These are phyloP conservation scores for Pyrocoelia pectoralis DNA, from an alignment of 2,888 invertebrate species.

Conservation along the genomic window DNA sequence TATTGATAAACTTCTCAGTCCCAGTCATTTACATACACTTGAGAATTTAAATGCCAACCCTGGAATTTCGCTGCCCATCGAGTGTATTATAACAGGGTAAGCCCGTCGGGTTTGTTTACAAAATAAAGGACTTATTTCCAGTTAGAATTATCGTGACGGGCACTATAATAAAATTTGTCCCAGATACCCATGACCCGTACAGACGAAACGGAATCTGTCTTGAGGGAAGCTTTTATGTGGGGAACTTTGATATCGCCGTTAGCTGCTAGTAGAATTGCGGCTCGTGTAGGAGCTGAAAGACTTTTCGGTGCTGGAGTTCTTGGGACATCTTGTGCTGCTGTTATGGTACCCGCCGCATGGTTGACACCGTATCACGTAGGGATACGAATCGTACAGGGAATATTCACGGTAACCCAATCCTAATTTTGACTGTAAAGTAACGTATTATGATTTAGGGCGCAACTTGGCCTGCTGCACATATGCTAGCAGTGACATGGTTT, in stretches of 20 bases:
- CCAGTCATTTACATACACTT: too few species aligned
- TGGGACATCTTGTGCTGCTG: conserved; percentile 64
- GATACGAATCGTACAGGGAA: conserved; percentile 64
- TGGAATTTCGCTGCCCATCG: too few species aligned
- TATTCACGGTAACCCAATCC: conserved; percentile 61
- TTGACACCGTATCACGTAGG: conserved; percentile 65
- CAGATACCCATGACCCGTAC: conserved; percentile 64
- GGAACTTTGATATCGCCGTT: conserved; percentile 65
- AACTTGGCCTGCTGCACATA: conserved; percentile 67
- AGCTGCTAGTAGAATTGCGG: conserved; percentile 65
- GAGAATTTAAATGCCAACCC: too few species aligned
- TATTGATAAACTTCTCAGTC: too few species aligned
- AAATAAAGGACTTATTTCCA: too few species aligned
- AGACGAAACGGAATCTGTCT: conserved; percentile 64
- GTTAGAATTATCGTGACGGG: too few species aligned
- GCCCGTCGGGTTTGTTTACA: too few species aligned
- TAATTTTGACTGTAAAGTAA: not conserved
- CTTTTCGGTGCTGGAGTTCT: conserved; percentile 65
- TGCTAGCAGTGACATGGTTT: conserved; percentile 68
- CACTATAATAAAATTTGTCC: too few species aligned
- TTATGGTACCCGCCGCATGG: conserved; percentile 67
- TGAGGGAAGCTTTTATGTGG: conserved; percentile 67
- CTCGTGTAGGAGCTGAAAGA: conserved; percentile 64
- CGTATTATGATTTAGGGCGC: conserved; percentile 57
- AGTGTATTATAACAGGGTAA: too few species aligned